These are phyloP conservation scores for Cosmopolites sordidus DNA, from an alignment of 2,888 invertebrate genomes.

Conservation along the genomic window DNA sequence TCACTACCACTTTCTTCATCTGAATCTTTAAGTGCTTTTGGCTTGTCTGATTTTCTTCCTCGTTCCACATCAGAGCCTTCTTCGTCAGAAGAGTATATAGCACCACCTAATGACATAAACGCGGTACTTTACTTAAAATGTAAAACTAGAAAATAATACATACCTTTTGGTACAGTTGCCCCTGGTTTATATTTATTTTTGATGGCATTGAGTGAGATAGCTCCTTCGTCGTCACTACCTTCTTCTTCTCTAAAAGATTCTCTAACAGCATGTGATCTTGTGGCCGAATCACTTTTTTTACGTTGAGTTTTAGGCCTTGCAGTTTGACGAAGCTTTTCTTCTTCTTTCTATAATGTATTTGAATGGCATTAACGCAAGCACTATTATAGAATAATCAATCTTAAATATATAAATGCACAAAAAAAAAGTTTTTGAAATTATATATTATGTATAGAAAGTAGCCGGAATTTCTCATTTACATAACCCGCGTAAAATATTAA, in stretches of 20 bases:
- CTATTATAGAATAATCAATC: slow-evolving; percentile 5
- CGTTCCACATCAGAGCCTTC: slow-evolving; percentile 81
- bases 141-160: not conserved
- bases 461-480: no score
- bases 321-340: slow-evolving; percentile 88
- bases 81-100: slow-evolving; percentile 87
- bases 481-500: no score
- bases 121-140: slow-evolving; percentile 2
- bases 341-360: slow-evolving; percentile 72
- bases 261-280: slow-evolving; percentile 44
- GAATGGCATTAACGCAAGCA: no score
- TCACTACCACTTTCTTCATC: slow-evolving; percentile 52
- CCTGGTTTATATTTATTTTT: slow-evolving; percentile 89
- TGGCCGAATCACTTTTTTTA: slow-evolving; percentile 42
- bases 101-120: slow-evolving; percentile 41
- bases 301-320: slow-evolving; percentile 54
- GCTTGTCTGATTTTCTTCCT: slow-evolving; percentile 67
- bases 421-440: no score
- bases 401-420: no score
- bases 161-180: slow-evolving; percentile 47
- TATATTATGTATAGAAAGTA: no score
- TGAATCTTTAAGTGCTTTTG: slow-evolving; percentile 75
- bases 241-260: slow-evolving; percentile 63
- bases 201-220: slow-evolving; percentile 88
- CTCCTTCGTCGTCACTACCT: slow-evolving; percentile 90